Base-by-base conservation (phyloP, 2,113 vertebrate genomes). In the Gallinago media region DNA sequence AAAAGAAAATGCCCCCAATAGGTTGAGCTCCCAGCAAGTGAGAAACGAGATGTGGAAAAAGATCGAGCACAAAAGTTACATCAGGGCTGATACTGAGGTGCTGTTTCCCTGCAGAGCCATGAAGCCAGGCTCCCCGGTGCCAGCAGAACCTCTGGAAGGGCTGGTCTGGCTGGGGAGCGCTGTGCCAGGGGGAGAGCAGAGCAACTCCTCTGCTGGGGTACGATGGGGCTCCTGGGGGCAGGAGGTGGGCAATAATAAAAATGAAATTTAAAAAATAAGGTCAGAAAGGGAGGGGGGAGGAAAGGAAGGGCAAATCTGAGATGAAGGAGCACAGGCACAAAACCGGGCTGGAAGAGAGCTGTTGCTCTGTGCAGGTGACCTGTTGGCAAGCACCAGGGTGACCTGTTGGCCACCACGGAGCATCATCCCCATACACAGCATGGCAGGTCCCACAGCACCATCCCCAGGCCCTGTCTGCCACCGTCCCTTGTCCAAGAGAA, bases 61-160 rank as follows among this genome's bases (percentile, higher is more conserved):
- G 5, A 34, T 11, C 1, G 2, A 71, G 83, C 32, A n/a, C 6
- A 21, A 12, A 44, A 54, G 11, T 86, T 42, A 25, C 13, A n/a
- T 12, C 12, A 44, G 46, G 25, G 11, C 5, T n/a, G 44, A 26
- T 5, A 15, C 2, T 29, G 3, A 4, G 58, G 19, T 2, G 6
- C 31, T 0, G 0, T 14, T 36, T 47, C 31, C 23, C 70, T 23
- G 32, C 32, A 17, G 61, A 0, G 3, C 47, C 1, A 0, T 8
- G 17, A 32, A 26, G 29, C 72, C 0, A 0, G 36, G 73, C 15
- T 59, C 8, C 22, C 6, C 31, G 0, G 0, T 15, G 32, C 47
- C 0, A 0, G 42, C 55, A 62, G 65, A 56, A 18, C 16, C 32
- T 42, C 38, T 0, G 0, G 52, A 42, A 71, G 26, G 55, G 38